phyloP scores from a whole-genome alignment of 2,113 vertebrate genomes.

The Malaclemys terrapin region DNA sequence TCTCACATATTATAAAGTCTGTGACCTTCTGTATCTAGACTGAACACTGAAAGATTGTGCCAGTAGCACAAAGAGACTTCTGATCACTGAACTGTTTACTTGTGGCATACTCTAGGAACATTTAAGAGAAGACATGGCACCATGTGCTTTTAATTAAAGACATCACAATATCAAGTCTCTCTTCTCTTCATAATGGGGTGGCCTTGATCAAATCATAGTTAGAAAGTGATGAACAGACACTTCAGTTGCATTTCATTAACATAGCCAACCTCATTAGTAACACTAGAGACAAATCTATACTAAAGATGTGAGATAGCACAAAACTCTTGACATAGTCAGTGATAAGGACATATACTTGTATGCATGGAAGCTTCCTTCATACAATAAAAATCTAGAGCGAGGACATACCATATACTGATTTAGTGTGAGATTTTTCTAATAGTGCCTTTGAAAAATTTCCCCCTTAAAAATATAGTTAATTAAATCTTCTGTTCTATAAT shows the following conservation, averaged over 20 bases:
- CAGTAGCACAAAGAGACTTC: not conserved
- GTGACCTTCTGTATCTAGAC: not conserved
- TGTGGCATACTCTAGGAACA: too few relatives aligned
- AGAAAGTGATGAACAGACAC: not conserved
- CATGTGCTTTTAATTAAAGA: too few relatives aligned
- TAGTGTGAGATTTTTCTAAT: not conserved
- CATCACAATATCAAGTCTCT: not conserved
- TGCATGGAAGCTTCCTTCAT: not conserved
- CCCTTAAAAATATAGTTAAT: not conserved
- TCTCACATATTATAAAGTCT: not conserved
- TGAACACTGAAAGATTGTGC: not conserved
- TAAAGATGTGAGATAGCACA: not conserved
- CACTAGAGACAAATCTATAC: not conserved
- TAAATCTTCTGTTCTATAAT: not conserved
- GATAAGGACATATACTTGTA: not conserved
- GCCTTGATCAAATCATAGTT: not conserved
- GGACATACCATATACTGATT: not conserved
- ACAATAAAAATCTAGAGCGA: not conserved
- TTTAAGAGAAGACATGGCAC: too few relatives aligned
- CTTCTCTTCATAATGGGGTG: not conserved
- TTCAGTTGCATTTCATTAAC: not conserved
- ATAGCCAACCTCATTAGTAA: not conserved
- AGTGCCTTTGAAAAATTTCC: not conserved
- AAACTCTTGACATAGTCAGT: not conserved
- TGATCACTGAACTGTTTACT: not conserved